phyloP scores from a whole-genome alignment of 2,888 invertebrate species.

The Coenonympha glycerion region DNA sequence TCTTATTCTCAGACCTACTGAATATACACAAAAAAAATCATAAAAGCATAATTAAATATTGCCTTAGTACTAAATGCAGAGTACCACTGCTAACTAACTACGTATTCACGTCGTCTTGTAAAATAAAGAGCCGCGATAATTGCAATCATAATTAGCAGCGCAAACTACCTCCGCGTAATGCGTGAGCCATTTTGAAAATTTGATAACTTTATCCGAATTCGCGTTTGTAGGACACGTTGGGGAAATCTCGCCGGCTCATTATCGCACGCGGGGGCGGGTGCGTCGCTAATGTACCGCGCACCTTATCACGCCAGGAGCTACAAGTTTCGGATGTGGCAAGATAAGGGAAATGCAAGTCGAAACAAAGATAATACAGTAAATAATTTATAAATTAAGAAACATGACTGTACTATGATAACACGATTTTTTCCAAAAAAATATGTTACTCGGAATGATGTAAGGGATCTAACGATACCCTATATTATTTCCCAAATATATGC shows the following conservation, averaged over 20 bases:
- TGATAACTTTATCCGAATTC: slow-evolving; percentile 74
- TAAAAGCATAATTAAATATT: neutral
- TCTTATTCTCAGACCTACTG: too few relatives aligned
- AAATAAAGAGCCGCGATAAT: slow-evolving; percentile 37
- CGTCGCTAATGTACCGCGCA: slow-evolving; percentile 62
- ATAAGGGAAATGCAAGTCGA: too few relatives aligned
- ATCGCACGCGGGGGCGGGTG: slow-evolving; percentile 56
- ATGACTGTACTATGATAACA: too few relatives aligned
- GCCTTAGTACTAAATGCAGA: neutral
- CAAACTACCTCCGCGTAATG: slow-evolving; percentile 52
- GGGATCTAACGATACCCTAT: too few relatives aligned
- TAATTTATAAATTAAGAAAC: too few relatives aligned
- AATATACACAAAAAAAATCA: too few relatives aligned
- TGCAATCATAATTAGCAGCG: slow-evolving; percentile 66
- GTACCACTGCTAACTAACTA: slow-evolving; percentile 10
- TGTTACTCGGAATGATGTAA: too few relatives aligned
- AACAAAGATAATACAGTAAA: too few relatives aligned
- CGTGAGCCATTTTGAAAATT: slow-evolving; percentile 73
- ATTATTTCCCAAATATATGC: too few relatives aligned
- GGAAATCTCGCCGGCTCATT: slow-evolving; percentile 69
- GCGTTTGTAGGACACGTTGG: slow-evolving; percentile 67
- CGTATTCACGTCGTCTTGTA: neutral
- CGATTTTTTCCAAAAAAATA: too few relatives aligned
- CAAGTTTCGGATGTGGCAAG: slow-evolving; percentile 25
- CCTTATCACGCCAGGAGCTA: slow-evolving; percentile 41